Percentiles rank a stretch among this genome's conserved stretches.
Evolutionary conservation across 2,797 vertebrate genomes (phyloP).

Genomic region (Mergus octosetaceus): DNA sequence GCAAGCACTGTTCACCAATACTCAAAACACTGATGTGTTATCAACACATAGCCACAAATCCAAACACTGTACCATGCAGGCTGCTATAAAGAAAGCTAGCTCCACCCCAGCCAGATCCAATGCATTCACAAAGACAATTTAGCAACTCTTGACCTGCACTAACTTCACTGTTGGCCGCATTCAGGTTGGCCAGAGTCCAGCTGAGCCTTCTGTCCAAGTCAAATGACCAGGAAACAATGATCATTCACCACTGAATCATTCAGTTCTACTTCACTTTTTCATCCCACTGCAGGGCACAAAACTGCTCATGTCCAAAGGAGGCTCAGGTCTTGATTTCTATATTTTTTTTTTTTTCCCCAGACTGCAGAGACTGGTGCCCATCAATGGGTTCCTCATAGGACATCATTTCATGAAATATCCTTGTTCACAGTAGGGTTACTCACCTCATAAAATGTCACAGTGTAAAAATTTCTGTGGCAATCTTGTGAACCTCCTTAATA

Average conservation of each 20-base stretch:
- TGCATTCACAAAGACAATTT: neutral
- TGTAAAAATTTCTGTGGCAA: neutral
- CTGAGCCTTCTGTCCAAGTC: neutral
- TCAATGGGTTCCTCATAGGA: neutral
- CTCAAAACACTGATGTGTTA: neutral
- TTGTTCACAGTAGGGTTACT: neutral
- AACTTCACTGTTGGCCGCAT: neutral
- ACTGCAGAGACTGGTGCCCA: neutral
- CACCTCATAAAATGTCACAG: neutral
- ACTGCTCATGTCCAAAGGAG: neutral
- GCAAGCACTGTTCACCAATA: neutral
- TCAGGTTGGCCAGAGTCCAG: neutral
- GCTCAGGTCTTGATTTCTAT: neutral
- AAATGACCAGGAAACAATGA: neutral
- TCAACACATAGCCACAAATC: neutral
- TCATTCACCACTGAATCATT: constrained; percentile 25
- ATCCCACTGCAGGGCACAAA: neutral
- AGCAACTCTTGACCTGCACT: neutral
- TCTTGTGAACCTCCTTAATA: neutral
- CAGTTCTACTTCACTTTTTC: constrained; percentile 29
- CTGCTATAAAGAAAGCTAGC: neutral
- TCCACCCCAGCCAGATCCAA: neutral
- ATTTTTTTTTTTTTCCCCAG: neutral
- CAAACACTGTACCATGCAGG: neutral
- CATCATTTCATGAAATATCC: neutral